Conservation (phyloP, 1,140 invertebrate genomes). For the Drosophila ficusphila region DNA sequence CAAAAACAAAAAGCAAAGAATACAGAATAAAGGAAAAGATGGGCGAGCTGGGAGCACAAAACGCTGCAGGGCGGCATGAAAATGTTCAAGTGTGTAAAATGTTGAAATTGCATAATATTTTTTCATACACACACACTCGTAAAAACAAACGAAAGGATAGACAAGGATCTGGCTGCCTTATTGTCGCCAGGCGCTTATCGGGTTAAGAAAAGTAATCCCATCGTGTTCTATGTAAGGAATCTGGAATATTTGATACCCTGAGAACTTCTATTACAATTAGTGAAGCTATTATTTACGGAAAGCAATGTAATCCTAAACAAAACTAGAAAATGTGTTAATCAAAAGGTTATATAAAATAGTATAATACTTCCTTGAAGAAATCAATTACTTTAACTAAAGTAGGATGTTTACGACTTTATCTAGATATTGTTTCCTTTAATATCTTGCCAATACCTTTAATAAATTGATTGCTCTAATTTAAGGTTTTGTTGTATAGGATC, state of each 20-base stretch:
- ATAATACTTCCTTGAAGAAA: no score
- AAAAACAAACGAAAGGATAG: constrained; percentile 39
- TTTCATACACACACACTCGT: constrained; percentile 25
- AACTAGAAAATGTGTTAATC: no score
- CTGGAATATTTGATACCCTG: constrained; percentile 12
- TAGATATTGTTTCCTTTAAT: no score
- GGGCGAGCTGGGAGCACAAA: constrained; percentile 34
- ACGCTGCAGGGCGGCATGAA: constrained; percentile 57
- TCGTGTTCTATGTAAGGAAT: neutral
- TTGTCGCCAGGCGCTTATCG: constrained; percentile 58
- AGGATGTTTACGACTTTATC: no score
- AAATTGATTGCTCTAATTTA: no score
- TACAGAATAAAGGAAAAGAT: constrained; percentile 13
- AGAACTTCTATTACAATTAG: no score
- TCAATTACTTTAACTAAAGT: no score
- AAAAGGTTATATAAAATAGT: no score
- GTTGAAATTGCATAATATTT: constrained; percentile 81
- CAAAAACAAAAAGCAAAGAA: constrained; percentile 7
- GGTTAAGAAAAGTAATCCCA: constrained; percentile 54
- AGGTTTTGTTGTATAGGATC: no score
- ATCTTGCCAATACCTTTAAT: no score
- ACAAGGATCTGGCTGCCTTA: constrained; percentile 43
- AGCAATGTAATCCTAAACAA: no score
- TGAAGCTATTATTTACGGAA: no score
- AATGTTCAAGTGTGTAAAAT: constrained; percentile 65